Base-by-base conservation (phyloP, 1,140 invertebrate species). In the Orius laevigatus region DNA sequence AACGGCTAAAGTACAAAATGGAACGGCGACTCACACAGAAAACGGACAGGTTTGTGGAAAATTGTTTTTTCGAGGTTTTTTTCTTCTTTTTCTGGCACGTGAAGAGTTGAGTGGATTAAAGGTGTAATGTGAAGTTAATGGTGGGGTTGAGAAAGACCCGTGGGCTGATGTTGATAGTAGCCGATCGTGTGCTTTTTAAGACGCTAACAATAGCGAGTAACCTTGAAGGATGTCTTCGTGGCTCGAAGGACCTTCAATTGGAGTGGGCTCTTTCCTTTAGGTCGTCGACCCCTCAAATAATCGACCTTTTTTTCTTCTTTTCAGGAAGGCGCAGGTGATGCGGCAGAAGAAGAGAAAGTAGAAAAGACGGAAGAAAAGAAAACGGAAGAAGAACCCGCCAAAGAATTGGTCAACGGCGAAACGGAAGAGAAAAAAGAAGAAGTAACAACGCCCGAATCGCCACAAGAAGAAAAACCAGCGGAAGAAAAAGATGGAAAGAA, bases 381-480 rank as follows among this genome's bases (percentile, higher is more conserved):
- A n/a, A 50, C 19, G 9, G 53, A 55, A 14, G 44, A 51, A 16
- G 46, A 32, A 5, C 14, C 41, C n/a, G 49, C 41, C 25, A 43
- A 32, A 20, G 46, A 51, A 25, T 25, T 25, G 25, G 25, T 25
- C 25, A 25, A 25, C 25, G 25, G 25, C n/a, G 50, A 52, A 50
- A 47, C 49, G 18, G 53, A 52, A 19, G 47, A 54, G 10, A 53
- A 50, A 12, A 34, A 40, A 8, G 53, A 51, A 6, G 54, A 56
- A 45, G 36, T 46, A 48, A 58, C 54, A 10, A 62, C 59, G 48
- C 54, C 63, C 40, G 60, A 60, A 42, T 62, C 58, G 56, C 60
- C 70, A 19, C 67, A 68, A n/a, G 63, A 70, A 8, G 71, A 73
- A 43, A 72, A 76, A 35, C 69, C 74, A 12, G 73, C 79, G 55